A percentile compares a stretch with the other conserved stretches of the same genome.
These are phyloP conservation scores for Calcarius lapponicus DNA, from an alignment of 2,797 vertebrate genomes.

Conservation along the genomic window DNA sequence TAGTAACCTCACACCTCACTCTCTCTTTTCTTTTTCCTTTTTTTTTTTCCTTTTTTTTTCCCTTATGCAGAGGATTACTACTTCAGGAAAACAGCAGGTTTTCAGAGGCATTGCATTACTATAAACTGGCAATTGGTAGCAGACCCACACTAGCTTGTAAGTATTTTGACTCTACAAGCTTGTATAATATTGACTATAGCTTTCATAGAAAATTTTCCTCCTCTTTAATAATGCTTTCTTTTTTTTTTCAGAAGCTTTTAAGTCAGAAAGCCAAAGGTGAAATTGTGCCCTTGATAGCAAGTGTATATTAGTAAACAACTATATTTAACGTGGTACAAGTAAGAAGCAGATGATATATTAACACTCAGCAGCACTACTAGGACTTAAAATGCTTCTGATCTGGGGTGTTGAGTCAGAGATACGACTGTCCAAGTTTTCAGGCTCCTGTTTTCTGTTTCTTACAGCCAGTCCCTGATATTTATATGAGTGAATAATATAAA, in stretches of 20 bases:
- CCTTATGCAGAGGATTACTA: constrained; percentile 87
- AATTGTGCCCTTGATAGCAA: neutral
- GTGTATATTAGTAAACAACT: neutral
- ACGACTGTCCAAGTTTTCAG: neutral
- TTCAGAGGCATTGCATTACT: constrained; percentile 95
- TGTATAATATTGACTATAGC: neutral
- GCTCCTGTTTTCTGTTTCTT: neutral
- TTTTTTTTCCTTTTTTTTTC: neutral
- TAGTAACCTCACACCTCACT: neutral
- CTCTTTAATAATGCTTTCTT: neutral
- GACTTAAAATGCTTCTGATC: neutral
- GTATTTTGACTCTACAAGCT: constrained; percentile 70
- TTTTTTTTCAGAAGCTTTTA: neutral
- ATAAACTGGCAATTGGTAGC: constrained; percentile 96
- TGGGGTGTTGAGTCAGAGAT: neutral
- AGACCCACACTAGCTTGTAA: constrained; percentile 98
- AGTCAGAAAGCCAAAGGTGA: neutral
- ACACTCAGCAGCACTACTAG: neutral
- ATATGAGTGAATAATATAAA: neutral
- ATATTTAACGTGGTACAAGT: neutral
- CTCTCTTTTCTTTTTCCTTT: neutral
- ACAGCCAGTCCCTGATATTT: neutral
- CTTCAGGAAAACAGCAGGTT: constrained; percentile 98
- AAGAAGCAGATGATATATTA: neutral
- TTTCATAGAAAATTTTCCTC: neutral